Conservation (phyloP, 1,140 invertebrate species). For the Leptoteleia sp. region DNA sequence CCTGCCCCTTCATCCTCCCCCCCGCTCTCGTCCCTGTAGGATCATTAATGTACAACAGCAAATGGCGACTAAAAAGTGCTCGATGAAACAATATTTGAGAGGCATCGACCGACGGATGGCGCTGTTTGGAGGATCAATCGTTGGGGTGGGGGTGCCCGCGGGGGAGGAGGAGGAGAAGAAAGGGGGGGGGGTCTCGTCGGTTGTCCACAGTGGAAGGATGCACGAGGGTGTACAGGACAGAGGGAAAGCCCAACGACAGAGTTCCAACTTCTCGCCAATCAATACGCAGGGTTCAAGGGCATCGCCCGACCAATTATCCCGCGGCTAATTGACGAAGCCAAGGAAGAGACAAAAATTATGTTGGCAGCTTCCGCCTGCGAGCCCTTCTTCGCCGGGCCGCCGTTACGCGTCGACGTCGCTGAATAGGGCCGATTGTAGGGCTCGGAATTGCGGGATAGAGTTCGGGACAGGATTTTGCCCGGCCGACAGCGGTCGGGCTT, state of each 20-base stretch:
- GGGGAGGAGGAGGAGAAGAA: slow-evolving; percentile 24
- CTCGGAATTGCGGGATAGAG: slow-evolving; percentile 1
- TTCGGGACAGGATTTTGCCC: neutral
- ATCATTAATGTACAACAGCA: slow-evolving; percentile 39
- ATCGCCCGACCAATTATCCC: slow-evolving; percentile 80
- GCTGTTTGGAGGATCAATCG: slow-evolving; percentile 69
- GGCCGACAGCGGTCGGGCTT: too few relatives aligned
- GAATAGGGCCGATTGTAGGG: neutral
- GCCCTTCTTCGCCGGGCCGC: slow-evolving; percentile 2
- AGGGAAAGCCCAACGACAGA: slow-evolving; percentile 75
- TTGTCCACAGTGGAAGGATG: slow-evolving; percentile 64
- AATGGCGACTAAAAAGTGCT: slow-evolving; percentile 59
- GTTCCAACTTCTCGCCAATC: slow-evolving; percentile 80
- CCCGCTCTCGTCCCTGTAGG: too few relatives aligned
- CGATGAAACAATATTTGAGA: slow-evolving; percentile 56
- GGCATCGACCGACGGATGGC: slow-evolving; percentile 65
- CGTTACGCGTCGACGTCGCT: neutral
- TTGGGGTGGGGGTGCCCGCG: slow-evolving; percentile 24
- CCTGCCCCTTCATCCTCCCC: too few relatives aligned
- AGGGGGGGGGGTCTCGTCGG: slow-evolving; percentile 24
- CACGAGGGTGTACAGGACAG: slow-evolving; percentile 71
- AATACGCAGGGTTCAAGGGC: slow-evolving; percentile 81
- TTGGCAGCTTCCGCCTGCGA: slow-evolving; percentile 25
- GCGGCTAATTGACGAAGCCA: slow-evolving; percentile 76
- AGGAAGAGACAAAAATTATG: slow-evolving; percentile 65